Evolutionary conservation across 64 coral and sea anemone genomes (phyloP), one percentile per base, ranked within the genome.

Genomic region (Stylophora pistillata): DNA sequence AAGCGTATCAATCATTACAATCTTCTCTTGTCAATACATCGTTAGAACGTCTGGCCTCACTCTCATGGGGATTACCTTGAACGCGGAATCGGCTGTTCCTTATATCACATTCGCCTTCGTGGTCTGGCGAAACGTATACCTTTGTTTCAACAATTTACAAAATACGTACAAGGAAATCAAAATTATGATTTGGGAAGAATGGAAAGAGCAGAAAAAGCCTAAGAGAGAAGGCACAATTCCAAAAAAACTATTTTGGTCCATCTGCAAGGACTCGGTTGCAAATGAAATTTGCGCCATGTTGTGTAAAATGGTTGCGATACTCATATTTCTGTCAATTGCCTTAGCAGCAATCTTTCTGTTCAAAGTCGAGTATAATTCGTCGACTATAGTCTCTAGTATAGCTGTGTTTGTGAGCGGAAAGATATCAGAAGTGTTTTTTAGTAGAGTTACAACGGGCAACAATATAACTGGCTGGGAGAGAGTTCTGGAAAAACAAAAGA

Each of bases 141-240:
- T 74, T 82, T 90, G 88, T 58, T 82, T 29, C 66, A 15, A 54
- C 20, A 90, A 82, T 81, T 82, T 81, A 30, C 88, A 90, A 81
- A 83, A 90, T 25, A 90, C 21, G 33, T 90, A 90, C 76, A 90
- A 90, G n/a, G 54, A 73, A 32, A 13, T 90, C 16, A 90, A 90
- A 25, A 28, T 30, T 30, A 82, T 82, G 33, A 90, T 83, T 32
- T 79, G 78, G 18, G 77, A 76, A 71, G 62, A 72, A 52, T 81
- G 74, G 75, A 65, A 90, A 56, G 61, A 70, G 33, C 13, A 54
- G 1, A 20, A 33, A 13, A 23, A 16, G 31, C 29, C 55, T 28
- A 30, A 33, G 0, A 55, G 53, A 54, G 34, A 58, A 31, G 15
- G 54, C 9, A 71, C 88, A 33, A 90, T 90, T 30, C 78, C 88